Evolutionary conservation across 2,113 vertebrate species (phyloP), one percentile per base, ranked within the genome.

Genomic region (Notothenia coriiceps): DNA sequence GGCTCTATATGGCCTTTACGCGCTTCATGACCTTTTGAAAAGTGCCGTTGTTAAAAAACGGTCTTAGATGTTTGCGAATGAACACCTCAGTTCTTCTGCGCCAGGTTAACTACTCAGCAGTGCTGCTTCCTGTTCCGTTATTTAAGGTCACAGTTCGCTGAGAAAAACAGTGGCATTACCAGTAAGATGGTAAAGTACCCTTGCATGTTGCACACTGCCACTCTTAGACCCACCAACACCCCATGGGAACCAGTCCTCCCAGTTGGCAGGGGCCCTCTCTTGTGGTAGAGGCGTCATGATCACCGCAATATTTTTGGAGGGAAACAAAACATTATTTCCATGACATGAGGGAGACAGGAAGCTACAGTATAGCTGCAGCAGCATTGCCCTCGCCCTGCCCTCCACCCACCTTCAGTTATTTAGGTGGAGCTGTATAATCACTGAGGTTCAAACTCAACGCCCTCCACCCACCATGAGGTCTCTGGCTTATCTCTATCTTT

Each of bases 161-260:
- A 93, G 86, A 93, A 93, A 93, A 94, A 93, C 89, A 92, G 63
- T 71, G 50, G 20, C 74, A 51, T 49, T 83, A 77, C 79, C 91
- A 90, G 92, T 91, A 78, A 92, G 70, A 76, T 4, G 33, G 70
- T 79, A 13, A 67, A 70, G 54, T 51, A 76, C 68, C 29, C 66
- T 63, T 33, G 15, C 18, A 29, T 43, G 67, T 56, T 78, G 61
- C 63, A 68, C 67, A 15, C 65, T 40, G 59, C 67, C 64, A 70
- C 77, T 73, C 13, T 80, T 7, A 44, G n/a, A 73, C 10, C 33
- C 70, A 61, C 64, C 62, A 43, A 14, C 8, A 77, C 82, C 88
- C 80, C 84, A 78, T 80, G 90, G 86, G 88, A 84, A 59, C 51
- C 33, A 33, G 46, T 77, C 40, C 60, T 52, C 70, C 67, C 54